These are phyloP conservation scores for Dione juno DNA, from an alignment of 2,888 invertebrate species.

Conservation along the genomic window DNA sequence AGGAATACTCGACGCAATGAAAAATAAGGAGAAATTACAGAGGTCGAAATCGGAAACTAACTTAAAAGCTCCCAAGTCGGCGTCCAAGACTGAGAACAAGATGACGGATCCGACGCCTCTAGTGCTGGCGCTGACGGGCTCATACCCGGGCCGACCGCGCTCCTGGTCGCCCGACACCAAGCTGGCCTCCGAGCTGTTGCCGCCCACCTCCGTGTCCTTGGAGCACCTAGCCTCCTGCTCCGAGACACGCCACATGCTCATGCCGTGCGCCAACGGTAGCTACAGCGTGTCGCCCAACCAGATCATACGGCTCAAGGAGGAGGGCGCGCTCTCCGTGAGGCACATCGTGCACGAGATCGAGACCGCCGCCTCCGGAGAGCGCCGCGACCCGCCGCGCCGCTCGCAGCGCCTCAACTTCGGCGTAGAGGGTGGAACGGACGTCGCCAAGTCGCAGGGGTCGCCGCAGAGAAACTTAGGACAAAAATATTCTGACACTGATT, in stretches of 20 bases:
- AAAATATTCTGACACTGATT: slow-evolving; percentile 59
- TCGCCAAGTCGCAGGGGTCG: slow-evolving; percentile 55
- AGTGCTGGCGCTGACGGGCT: slow-evolving; percentile 81
- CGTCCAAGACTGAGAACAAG: slow-evolving; percentile 82
- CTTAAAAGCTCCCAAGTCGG: slow-evolving; percentile 87
- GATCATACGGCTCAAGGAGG: slow-evolving; percentile 89
- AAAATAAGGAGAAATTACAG: slow-evolving; percentile 95
- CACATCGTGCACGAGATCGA: slow-evolving; percentile 90
- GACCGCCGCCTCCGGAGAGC: slow-evolving; percentile 70
- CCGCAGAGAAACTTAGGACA: slow-evolving; percentile 62
- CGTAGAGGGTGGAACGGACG: slow-evolving; percentile 43
- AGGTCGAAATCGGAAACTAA: slow-evolving; percentile 97
- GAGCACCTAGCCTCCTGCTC: slow-evolving; percentile 85
- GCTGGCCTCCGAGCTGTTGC: slow-evolving; percentile 83
- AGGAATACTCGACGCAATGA: slow-evolving; percentile 98
- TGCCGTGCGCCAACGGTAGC: slow-evolving; percentile 93
- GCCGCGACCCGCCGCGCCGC: slow-evolving; percentile 55
- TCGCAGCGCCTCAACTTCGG: slow-evolving; percentile 18
- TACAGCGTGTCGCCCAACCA: slow-evolving; percentile 96
- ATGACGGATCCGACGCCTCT: slow-evolving; percentile 85
- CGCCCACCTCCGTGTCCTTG: slow-evolving; percentile 86
- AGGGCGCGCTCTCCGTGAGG: slow-evolving; percentile 85
- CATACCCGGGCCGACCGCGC: slow-evolving; percentile 83
- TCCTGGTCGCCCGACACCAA: slow-evolving; percentile 89
- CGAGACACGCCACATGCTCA: slow-evolving; percentile 89